phyloP scores from a whole-genome alignment of 2,888 invertebrate genomes.

The Monochamus alternatus region DNA sequence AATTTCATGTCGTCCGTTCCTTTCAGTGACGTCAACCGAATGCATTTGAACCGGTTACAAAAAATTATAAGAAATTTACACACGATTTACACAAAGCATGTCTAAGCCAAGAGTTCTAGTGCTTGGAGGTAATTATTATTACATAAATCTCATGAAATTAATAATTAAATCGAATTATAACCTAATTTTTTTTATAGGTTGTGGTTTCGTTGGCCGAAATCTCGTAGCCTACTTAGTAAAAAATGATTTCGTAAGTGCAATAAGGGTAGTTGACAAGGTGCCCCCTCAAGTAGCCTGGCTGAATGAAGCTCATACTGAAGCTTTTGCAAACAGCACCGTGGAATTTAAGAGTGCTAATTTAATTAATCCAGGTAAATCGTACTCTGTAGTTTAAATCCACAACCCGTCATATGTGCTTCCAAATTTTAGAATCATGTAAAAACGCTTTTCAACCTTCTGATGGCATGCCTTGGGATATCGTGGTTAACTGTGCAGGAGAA shows the following conservation, averaged over 20 bases:
- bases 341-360: conserved; percentile 94
- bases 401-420: conserved; percentile 29
- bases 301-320: conserved; percentile 80
- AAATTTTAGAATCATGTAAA: conserved; percentile 83
- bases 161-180: conserved; percentile 18
- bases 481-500: conserved; percentile 93
- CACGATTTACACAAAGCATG: conserved; percentile 51
- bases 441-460: conserved; percentile 80
- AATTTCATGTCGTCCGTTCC: background rate
- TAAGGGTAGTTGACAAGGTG: conserved; percentile 92
- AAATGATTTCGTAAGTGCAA: conserved; percentile 82
- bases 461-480: conserved; percentile 80
- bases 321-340: conserved; percentile 81
- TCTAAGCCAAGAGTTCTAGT: conserved; percentile 60
- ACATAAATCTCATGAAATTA: background rate
- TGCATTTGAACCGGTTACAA: conserved; percentile 37
- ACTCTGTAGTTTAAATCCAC: background rate
- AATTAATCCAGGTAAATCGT: conserved; percentile 85
- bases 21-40: conserved; percentile 36
- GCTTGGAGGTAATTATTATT: conserved; percentile 49
- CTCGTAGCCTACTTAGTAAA: conserved; percentile 86
- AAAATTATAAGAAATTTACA: conserved; percentile 18
- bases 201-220: conserved; percentile 94
- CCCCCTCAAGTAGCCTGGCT: conserved; percentile 95
- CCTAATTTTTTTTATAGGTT: conserved; percentile 75